Evolutionary conservation across 2,113 vertebrate genomes (phyloP).

Genomic region (Murina feae): DNA sequence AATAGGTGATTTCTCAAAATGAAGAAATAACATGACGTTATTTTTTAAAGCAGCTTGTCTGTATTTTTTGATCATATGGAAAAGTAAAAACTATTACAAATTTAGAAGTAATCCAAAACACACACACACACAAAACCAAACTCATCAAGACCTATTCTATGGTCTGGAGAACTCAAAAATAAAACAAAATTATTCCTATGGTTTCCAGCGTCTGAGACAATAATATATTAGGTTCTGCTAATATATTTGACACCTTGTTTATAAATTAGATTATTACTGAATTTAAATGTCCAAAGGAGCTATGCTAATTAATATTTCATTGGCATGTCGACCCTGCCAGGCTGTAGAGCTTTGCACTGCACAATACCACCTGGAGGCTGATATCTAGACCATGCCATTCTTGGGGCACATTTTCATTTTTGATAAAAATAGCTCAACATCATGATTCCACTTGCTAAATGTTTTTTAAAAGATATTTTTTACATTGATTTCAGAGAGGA

Average conservation of each 20-base stretch:
- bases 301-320: background rate
- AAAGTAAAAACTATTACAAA: constrained; percentile 28
- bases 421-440: background rate
- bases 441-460: background rate
- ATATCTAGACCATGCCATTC: background rate
- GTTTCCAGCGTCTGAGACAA: background rate
- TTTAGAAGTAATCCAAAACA: background rate
- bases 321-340: background rate
- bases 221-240: background rate
- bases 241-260: background rate
- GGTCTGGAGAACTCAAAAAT: background rate
- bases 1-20: background rate
- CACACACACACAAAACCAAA: background rate
- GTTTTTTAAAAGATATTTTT: too few species aligned
- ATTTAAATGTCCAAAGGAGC: background rate
- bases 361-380: background rate
- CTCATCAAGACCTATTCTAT: background rate
- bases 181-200: background rate
- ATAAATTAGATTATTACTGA: background rate
- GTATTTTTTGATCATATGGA: background rate
- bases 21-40: background rate
- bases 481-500: too few species aligned
- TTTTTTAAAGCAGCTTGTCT: background rate
- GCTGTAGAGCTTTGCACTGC: background rate
- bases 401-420: background rate